A percentile compares a stretch with the other conserved stretches of the same genome.
Evolutionary conservation across 2,888 invertebrate genomes (phyloP).

Genomic region (Pasiphila rectangulata): DNA sequence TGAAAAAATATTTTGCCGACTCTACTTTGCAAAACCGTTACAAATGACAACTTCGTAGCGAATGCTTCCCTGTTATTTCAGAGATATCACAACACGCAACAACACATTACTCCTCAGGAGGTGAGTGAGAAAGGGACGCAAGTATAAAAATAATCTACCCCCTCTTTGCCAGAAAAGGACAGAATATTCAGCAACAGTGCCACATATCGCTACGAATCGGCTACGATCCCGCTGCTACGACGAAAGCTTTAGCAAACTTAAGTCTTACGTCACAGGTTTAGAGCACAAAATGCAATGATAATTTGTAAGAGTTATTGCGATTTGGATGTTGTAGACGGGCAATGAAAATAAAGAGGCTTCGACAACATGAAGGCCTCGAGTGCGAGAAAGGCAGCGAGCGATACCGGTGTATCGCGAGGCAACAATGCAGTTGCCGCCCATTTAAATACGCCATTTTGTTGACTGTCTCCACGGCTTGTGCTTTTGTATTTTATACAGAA

Average conservation of each 20-base stretch:
- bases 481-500: constrained; percentile 69
- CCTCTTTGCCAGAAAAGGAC: constrained; percentile 54
- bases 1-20: constrained; percentile 46
- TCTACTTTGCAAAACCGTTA: constrained; percentile 70
- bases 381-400: constrained; percentile 57
- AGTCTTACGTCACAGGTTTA: constrained; percentile 29
- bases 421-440: constrained; percentile 78
- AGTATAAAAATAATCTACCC: constrained; percentile 62
- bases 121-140: constrained; percentile 61
- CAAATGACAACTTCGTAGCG: constrained; percentile 80
- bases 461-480: constrained; percentile 68
- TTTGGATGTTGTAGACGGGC: constrained; percentile 45
- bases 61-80: constrained; percentile 82
- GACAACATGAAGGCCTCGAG: constrained; percentile 36
- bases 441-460: constrained; percentile 81
- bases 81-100: constrained; percentile 82
- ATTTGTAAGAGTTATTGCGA: constrained; percentile 40
- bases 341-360: constrained; percentile 59
- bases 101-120: constrained; percentile 79
- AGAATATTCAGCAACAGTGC: constrained; percentile 66
- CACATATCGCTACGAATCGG: constrained; percentile 53
- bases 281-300: constrained; percentile 32
- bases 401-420: constrained; percentile 53
- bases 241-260: constrained; percentile 26
- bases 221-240: constrained; percentile 39